Evolutionary conservation across 2,888 invertebrate species (phyloP), one percentile per base, ranked within the genome.

Genomic region (Dusona sp.): DNA sequence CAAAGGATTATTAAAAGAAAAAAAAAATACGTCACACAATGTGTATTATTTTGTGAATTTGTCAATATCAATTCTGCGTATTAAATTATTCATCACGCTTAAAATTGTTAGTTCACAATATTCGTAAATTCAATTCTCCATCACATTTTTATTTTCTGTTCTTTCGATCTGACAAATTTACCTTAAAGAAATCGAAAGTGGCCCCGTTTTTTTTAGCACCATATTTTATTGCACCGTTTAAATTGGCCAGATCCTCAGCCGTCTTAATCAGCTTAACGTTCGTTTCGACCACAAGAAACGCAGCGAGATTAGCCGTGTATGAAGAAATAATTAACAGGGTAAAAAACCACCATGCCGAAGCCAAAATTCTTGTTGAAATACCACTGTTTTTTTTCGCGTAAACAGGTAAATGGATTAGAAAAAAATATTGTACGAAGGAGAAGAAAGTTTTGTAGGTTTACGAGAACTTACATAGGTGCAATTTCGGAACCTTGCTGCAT

Each of bases 221-320:
- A 93, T 98, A 99, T 90, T 97, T 96, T 64, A 99, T 98, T 51
- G 95, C 96, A 9, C 87, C 86, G 29, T 97, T 97, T 89, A 98
- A 98, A 90, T 95, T 96, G 0, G 98, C 97, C 86, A 99, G 95
- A 92, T 98, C 99, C 79, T 97, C 97, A 0, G 98, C 98, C 92
- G 96, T 97, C 91, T 97, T 96, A 79, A 97, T 97, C 0, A 97
- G 96, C 73, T 96, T 96, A 33, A 96, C 95, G 1, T 87, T 68
- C 0, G 96, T 96, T 93, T 98, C 98, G 0, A 98, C 96, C 0
- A 98, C 98, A 16, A 99, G 95, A 92, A 98, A 98, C 2, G 98
- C 98, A n/a, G 98, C 98, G 86, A 99, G 95, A 94, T 99, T 99
- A 13, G 98, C 98, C 0, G 98, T 99, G 92, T 99, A 99, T 0